Evolutionary conservation across 1,140 invertebrate species (phyloP).

Genomic region (Ceratitis capitata): DNA sequence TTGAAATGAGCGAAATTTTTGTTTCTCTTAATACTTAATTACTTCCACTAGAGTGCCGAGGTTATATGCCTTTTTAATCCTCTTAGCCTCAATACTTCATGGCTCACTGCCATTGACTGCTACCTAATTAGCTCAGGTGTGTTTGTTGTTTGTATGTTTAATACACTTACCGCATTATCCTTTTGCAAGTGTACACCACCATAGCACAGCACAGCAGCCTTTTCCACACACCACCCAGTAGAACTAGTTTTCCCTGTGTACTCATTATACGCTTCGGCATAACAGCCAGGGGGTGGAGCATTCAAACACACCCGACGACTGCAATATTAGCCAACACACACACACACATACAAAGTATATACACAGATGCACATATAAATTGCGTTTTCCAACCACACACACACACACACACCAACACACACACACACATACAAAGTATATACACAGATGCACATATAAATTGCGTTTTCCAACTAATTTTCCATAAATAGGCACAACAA

Average conservation of each 20-base stretch:
- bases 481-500: slow-evolving; percentile 16
- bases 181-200: background rate
- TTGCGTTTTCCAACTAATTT: background rate
- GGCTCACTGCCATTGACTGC: background rate
- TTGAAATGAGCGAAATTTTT: no score
- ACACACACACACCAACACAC: background rate
- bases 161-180: background rate
- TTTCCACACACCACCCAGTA: background rate
- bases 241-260: background rate
- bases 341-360: background rate
- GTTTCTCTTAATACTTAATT: background rate
- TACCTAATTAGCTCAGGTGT: background rate
- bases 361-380: background rate
- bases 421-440: background rate
- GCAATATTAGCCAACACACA: background rate
- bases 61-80: background rate
- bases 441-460: background rate
- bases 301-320: background rate
- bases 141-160: background rate
- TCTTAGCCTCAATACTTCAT: background rate
- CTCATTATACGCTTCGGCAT: background rate
- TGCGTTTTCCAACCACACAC: background rate
- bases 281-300: background rate
- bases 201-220: background rate
- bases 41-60: background rate